phyloP scores from a whole-genome alignment of 2,113 vertebrate genomes.

The Pagrus major region DNA sequence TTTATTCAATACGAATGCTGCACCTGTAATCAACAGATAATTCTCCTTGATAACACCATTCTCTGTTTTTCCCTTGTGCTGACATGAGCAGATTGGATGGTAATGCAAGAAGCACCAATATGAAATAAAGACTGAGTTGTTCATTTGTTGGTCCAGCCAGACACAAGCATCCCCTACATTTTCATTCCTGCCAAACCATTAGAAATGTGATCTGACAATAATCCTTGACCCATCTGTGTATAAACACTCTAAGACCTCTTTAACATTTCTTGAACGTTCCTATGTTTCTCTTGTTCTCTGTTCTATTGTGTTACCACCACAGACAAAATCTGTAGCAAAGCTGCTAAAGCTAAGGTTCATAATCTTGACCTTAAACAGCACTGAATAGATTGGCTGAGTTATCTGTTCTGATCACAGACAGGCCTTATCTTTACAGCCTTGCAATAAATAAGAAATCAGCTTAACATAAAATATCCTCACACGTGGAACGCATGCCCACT shows the following conservation, averaged over 20 bases:
- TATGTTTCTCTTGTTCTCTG: background rate
- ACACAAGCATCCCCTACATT: background rate
- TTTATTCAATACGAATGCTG: background rate
- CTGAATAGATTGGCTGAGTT: background rate
- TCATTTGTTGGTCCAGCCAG: slow-evolving; percentile 68
- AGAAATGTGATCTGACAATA: background rate
- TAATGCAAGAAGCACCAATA: slow-evolving; percentile 82
- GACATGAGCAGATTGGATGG: slow-evolving; percentile 95
- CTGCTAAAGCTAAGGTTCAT: background rate
- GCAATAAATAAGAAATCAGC: slow-evolving; percentile 27
- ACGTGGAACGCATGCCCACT: background rate
- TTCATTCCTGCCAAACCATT: background rate
- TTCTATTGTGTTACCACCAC: background rate
- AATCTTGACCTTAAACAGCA: slow-evolving; percentile 9
- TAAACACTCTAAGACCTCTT: background rate
- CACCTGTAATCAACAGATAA: slow-evolving; percentile 14
- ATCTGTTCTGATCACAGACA: background rate
- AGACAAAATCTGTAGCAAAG: too few species aligned
- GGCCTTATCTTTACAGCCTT: slow-evolving; percentile 36
- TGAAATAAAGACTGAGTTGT: slow-evolving; percentile 34
- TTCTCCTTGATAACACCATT: slow-evolving; percentile 60
- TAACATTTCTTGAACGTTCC: background rate
- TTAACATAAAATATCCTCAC: background rate
- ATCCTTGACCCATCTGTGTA: background rate
- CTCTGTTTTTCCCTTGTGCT: slow-evolving; percentile 84